Evolutionary conservation across 2,888 invertebrate species (phyloP), one percentile per base, ranked within the genome.

Genomic region (Drosophila kanekoi): DNA sequence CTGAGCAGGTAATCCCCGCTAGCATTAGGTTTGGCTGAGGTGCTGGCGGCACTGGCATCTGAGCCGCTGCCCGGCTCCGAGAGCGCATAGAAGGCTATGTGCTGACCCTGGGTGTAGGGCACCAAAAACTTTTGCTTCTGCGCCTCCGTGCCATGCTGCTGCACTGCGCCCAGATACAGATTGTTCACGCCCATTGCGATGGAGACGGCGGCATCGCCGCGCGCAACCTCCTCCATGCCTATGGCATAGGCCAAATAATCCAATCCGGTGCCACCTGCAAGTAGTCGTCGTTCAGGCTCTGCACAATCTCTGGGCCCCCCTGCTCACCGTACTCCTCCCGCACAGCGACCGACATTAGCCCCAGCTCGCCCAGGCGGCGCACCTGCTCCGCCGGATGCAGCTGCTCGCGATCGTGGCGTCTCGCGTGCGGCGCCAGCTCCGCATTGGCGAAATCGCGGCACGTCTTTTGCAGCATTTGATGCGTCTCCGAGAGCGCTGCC

Each of bases 161-260:
- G 91, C 40, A 98, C 88, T 0, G 98, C 97, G 2, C 96, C 97
- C 18, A 98, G 92, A 89, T 97, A 98, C 13, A 98, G 93, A 93
- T 98, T 98, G 91, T 98, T 96, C 0, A 96, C 98, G 66, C 97
- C 98, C 97, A 98, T 97, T 64, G 98, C 96, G 5, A 98, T 96
- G 9, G 98, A 98, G 60, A 96, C 94, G 32, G 96, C 95, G 0
- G 98, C 98, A 93, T 98, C 98, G 0, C 96, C 96, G 74, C 96
- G 93, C 3, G 97, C 97, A 76, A 98, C 96, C 93, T 98, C 98
- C 92, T 98, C 98, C 93, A 98, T 94, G 1, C 97, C 97, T 77
- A 98, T 97, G 4, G 97, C 95, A 93, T 98, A 98, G 0, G 98
- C 97, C 60, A 98, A 92, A 90, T 97, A 96, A 92, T 98, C 98